Conservation (phyloP, 2,113 vertebrate genomes). For the Hemiprocne comata region DNA sequence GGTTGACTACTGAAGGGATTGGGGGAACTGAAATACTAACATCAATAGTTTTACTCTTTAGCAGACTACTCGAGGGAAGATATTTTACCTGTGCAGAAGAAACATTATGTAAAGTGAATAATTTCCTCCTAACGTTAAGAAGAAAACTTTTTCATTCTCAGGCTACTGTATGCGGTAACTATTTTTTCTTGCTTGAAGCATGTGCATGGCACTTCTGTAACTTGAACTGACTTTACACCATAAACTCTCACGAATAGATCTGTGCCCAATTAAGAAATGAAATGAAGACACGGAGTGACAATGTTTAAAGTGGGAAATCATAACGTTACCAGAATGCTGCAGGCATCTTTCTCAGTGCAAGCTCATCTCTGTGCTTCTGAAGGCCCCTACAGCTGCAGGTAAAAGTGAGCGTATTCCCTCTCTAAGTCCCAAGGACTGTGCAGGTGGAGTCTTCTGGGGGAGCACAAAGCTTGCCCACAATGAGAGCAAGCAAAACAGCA, state of each 20-base stretch:
- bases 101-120: conserved; percentile 49
- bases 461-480: not conserved
- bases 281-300: conserved; percentile 52
- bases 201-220: conserved; percentile 11
- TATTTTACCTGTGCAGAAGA: conserved; percentile 41
- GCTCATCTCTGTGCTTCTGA: not conserved
- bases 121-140: conserved; percentile 24
- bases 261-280: conserved; percentile 60
- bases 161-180: not conserved
- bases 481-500: not conserved
- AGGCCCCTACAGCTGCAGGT: conserved; percentile 26
- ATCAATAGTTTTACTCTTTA: conserved; percentile 50
- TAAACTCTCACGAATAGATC: conserved; percentile 48
- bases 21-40: conserved; percentile 5
- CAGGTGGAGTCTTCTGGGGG: conserved; percentile 29
- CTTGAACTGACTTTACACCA: conserved; percentile 30
- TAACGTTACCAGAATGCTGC: conserved; percentile 43
- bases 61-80: conserved; percentile 35
- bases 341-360: conserved; percentile 19
- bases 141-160: not conserved
- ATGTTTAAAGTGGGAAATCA: conserved; percentile 50
- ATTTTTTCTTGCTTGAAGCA: conserved; percentile 31
- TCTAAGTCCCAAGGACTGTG: not conserved
- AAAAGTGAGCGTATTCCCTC: not conserved
- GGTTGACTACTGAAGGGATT: conserved; percentile 28